Conservation (phyloP, 2,113 vertebrate species). For the Terrapene triunguis region DNA sequence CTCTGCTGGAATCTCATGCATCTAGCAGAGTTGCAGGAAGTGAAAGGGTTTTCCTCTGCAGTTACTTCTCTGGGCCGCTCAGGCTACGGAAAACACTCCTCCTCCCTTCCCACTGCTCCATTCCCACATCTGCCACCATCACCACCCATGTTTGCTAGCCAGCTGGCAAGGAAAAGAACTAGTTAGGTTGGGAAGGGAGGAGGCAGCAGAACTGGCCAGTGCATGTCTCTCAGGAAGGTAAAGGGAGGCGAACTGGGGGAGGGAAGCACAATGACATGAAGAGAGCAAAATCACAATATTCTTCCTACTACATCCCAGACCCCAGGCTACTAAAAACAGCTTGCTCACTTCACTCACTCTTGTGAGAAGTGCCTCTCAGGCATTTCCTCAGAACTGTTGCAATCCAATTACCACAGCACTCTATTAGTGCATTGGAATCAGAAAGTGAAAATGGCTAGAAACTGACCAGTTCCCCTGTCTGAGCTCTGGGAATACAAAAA, state of each 20-base stretch:
- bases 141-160: neutral
- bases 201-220: neutral
- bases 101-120: neutral
- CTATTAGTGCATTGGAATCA: neutral
- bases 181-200: neutral
- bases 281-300: neutral
- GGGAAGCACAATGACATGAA: neutral
- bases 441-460: neutral
- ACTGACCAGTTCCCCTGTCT: neutral
- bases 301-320: neutral
- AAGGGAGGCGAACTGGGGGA: neutral
- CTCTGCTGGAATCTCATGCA: neutral
- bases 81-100: neutral
- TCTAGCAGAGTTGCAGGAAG: neutral
- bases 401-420: neutral
- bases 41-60: accelerated
- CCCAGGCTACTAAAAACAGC: neutral
- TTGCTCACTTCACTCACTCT: conserved; percentile 5
- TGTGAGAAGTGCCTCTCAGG: neutral
- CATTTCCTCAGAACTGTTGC: neutral
- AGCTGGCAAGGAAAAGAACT: neutral
- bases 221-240: neutral
- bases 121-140: neutral
- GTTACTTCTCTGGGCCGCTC: accelerated
- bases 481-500: accelerated